Conservation (phyloP, 1,140 invertebrate genomes). For the Trachymyrmex septentrionalis region DNA sequence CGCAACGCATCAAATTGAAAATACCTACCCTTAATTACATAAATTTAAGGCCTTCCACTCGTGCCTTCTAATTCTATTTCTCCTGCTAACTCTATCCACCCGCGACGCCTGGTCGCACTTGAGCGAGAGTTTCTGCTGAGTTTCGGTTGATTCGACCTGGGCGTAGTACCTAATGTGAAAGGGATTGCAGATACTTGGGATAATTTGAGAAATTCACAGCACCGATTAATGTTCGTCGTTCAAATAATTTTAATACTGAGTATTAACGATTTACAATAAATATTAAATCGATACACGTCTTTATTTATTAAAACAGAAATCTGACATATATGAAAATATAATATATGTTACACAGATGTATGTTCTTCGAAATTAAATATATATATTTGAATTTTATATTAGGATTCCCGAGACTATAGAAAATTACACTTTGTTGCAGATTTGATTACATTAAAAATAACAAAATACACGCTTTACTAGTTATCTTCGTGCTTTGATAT, state of each 20-base stretch:
- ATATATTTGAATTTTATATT: not conserved
- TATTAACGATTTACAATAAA: not conserved
- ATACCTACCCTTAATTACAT: constrained; percentile 64
- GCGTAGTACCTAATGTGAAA: constrained; percentile 20
- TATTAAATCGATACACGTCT: not conserved
- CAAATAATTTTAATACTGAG: not conserved
- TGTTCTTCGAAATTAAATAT: not conserved
- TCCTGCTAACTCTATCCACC: constrained; percentile 42
- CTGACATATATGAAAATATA: not conserved
- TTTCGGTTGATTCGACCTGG: not conserved
- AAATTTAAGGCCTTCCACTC: constrained; percentile 57
- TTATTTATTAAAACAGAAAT: constrained; percentile 6
- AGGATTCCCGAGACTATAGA: not conserved
- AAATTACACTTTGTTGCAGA: not conserved
- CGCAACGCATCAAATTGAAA: constrained; percentile 65
- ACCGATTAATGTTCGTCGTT: constrained; percentile 17
- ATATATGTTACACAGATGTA: not conserved
- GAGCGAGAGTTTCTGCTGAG: constrained; percentile 40
- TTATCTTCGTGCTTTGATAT: too few species aligned
- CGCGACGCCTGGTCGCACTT: not conserved
- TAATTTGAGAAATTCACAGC: constrained; percentile 39
- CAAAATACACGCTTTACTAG: not conserved
- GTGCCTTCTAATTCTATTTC: constrained; percentile 71
- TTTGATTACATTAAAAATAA: not conserved
- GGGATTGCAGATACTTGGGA: constrained; percentile 45